Conservation (phyloP, 2,888 invertebrate genomes). For the Yponomeuta cagnagella region DNA sequence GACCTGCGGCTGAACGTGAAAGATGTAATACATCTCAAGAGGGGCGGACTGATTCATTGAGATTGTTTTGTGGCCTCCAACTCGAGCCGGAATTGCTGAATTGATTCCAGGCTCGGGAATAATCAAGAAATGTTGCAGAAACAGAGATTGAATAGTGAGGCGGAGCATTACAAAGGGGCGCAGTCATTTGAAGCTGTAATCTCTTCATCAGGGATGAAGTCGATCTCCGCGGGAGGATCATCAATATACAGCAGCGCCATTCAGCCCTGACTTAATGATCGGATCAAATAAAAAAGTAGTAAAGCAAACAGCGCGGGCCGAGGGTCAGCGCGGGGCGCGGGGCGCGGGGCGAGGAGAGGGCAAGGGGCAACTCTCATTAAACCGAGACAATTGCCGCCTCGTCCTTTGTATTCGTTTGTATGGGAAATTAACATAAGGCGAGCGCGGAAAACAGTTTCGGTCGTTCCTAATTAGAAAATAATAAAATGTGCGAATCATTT, state of each 20-base stretch:
- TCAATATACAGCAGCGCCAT: background rate
- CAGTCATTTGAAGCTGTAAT: background rate
- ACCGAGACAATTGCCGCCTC: constrained; percentile 4
- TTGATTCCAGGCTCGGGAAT: background rate
- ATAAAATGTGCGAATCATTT: background rate
- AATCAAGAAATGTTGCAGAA: background rate
- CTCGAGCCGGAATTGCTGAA: background rate
- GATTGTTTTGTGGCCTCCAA: background rate
- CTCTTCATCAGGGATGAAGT: background rate
- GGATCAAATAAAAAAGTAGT: background rate
- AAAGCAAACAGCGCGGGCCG: background rate
- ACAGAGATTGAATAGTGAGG: background rate
- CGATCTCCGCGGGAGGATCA: background rate
- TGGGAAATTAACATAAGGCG: constrained; percentile 5
- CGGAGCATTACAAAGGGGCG: background rate
- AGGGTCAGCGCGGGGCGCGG: too few relatives aligned
- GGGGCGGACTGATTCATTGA: background rate
- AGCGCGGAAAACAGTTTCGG: background rate
- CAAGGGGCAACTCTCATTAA: background rate
- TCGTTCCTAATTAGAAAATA: background rate
- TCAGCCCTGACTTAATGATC: background rate
- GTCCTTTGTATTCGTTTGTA: constrained; percentile 5
- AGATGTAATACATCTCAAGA: background rate
- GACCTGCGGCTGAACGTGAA: background rate
- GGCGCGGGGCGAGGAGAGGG: background rate